phyloP scores from a whole-genome alignment of 2,113 vertebrate species.

The Semnornis frantzii region DNA sequence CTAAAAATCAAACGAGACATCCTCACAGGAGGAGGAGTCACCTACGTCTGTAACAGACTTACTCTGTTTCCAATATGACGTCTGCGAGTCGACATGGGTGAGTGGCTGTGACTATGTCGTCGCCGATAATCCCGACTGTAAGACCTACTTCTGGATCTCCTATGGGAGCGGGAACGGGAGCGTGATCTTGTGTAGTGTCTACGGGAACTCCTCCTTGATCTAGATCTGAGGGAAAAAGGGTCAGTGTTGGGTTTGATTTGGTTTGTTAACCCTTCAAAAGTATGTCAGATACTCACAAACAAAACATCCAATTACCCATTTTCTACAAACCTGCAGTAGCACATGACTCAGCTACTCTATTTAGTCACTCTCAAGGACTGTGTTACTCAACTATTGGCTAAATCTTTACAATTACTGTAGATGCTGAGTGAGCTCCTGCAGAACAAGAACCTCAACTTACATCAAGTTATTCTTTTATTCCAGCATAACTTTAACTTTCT shows the following conservation, averaged over 20 bases:
- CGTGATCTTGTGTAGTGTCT: conserved; percentile 89
- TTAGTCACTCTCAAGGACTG: no score
- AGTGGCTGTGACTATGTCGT: conserved; percentile 90
- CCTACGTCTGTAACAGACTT: conserved; percentile 11
- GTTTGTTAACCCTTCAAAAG: not conserved
- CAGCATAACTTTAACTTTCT: not conserved
- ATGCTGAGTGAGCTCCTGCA: not conserved
- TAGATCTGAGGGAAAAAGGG: conserved; percentile 76
- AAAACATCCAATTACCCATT: not conserved
- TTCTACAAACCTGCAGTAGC: not conserved
- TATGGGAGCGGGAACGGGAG: conserved; percentile 89
- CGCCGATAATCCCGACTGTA: conserved; percentile 91
- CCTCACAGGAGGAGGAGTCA: not conserved
- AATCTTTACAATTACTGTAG: not conserved
- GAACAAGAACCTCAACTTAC: not conserved
- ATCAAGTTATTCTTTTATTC: not conserved
- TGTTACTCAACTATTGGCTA: not conserved
- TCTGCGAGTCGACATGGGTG: conserved; percentile 95
- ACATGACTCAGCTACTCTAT: not conserved
- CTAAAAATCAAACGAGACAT: not conserved
- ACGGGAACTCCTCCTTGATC: conserved; percentile 90
- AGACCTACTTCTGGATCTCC: conserved; percentile 88
- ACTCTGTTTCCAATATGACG: conserved; percentile 94
- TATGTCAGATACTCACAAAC: fast-evolving
- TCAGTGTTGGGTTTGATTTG: not conserved